Evolutionary conservation across 2,113 vertebrate genomes (phyloP).

Genomic region (Festucalex cinctus): DNA sequence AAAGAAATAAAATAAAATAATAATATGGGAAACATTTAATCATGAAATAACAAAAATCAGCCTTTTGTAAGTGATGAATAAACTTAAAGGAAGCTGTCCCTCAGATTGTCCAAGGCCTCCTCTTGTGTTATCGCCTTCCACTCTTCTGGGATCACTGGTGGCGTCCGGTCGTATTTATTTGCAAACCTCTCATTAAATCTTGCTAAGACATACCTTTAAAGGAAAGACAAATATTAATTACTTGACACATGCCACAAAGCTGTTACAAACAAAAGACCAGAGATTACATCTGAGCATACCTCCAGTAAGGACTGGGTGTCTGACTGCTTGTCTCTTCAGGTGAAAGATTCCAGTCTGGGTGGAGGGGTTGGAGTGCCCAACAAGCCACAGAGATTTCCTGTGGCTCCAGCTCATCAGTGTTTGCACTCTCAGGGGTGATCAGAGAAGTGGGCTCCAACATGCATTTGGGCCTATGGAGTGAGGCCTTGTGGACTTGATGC

Average conservation of each 20-base stretch:
- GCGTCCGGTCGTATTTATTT: slow-evolving; percentile 37
- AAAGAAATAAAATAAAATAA: no score
- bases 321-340: slow-evolving; percentile 33
- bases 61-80: no score
- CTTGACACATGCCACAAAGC: not conserved
- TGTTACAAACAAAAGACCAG: not conserved
- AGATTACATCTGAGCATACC: slow-evolving; percentile 36
- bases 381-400: slow-evolving; percentile 16
- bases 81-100: slow-evolving; percentile 17
- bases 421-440: slow-evolving; percentile 27
- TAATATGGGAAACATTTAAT: no score
- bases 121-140: slow-evolving; percentile 58
- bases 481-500: slow-evolving; percentile 57
- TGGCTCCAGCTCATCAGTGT: slow-evolving; percentile 23
- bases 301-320: slow-evolving; percentile 59
- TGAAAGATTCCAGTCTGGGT: slow-evolving; percentile 59
- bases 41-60: no score
- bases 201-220: slow-evolving; percentile 58
- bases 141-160: slow-evolving; percentile 47
- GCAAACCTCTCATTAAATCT: slow-evolving; percentile 63
- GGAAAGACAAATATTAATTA: not conserved
- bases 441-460: slow-evolving; percentile 35
- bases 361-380: slow-evolving; percentile 36
- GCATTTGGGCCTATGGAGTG: slow-evolving; percentile 63
- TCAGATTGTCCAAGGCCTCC: slow-evolving; percentile 55